Evolutionary conservation across 2,888 invertebrate species (phyloP), one percentile per base, ranked within the genome.

Genomic region (Acronicta psi): DNA sequence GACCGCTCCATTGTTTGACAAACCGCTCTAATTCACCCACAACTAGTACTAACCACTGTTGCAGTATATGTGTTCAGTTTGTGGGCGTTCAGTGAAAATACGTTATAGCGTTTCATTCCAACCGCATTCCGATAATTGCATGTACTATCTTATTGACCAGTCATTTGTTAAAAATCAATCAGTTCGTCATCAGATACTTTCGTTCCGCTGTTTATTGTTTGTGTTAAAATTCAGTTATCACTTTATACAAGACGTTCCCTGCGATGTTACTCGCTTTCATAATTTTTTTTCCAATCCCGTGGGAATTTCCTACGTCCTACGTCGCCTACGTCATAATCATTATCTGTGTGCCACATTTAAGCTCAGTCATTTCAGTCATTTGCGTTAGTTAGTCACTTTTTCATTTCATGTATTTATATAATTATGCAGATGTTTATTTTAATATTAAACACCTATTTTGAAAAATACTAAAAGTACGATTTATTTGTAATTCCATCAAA

Each of bases 111-210:
- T 47, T 67, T 57, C 52, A 72, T 72, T 66, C 45, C 11, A 57
- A 49, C 44, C 11, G 23, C 73, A 41, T 43, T 16, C 34, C 50
- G 54, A 58, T 73, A 68, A 50, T 62, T 49, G 42, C 43, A 42
- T 6, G 10, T 29, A 40, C 47, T 61, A 68, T 68, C 50, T 73
- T 62, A 73, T 49, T 73, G 44, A 45, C 17, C 51, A 61, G 49
- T 58, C 57, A 58, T 58, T 54, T 52, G 49, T 68, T 44, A 40
- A 52, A 45, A 36, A 40, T 54, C 49, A 55, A 52, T 73, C 52
- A 57, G 49, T 49, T 52, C 29, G 53, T 38, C 53, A 68, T 73
- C 57, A 42, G 40, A 25, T 53, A 51, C 47, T 45, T 66, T 53
- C n/a, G 13, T 45, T 66, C 50, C n/a, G 13, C 9, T 13, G 16